phyloP scores from a whole-genome alignment of 2,113 vertebrate species.

The Physeter macrocephalus region DNA sequence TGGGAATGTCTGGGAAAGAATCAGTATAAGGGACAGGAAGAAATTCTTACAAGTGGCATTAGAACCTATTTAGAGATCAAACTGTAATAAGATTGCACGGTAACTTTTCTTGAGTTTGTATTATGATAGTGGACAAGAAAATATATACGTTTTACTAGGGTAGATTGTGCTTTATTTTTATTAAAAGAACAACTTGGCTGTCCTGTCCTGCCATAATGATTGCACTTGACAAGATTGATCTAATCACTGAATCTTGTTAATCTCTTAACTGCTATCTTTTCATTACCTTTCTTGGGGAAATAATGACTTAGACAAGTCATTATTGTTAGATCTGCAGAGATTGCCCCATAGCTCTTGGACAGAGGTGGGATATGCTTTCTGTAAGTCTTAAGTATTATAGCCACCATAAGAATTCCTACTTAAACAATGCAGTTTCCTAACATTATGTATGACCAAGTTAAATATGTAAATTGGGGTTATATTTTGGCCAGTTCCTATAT shows the following conservation, averaged over 20 bases:
- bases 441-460: background rate
- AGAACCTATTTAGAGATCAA: background rate
- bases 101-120: background rate
- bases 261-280: background rate
- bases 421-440: background rate
- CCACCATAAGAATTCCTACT: background rate
- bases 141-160: background rate
- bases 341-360: background rate
- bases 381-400: background rate
- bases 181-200: background rate
- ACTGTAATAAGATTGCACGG: background rate
- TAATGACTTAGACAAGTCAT: background rate
- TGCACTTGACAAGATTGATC: background rate
- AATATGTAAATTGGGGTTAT: background rate
- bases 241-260: background rate
- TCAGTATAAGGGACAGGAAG: background rate
- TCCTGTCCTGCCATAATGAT: background rate
- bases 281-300: background rate
- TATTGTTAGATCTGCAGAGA: background rate
- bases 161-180: background rate
- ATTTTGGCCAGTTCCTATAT: background rate
- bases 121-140: background rate
- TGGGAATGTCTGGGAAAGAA: slow-evolving; percentile 3
- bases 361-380: background rate
- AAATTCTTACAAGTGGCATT: slow-evolving; percentile 9